phyloP scores from a whole-genome alignment of 2,113 vertebrate species.

The Propithecus coquereli region DNA sequence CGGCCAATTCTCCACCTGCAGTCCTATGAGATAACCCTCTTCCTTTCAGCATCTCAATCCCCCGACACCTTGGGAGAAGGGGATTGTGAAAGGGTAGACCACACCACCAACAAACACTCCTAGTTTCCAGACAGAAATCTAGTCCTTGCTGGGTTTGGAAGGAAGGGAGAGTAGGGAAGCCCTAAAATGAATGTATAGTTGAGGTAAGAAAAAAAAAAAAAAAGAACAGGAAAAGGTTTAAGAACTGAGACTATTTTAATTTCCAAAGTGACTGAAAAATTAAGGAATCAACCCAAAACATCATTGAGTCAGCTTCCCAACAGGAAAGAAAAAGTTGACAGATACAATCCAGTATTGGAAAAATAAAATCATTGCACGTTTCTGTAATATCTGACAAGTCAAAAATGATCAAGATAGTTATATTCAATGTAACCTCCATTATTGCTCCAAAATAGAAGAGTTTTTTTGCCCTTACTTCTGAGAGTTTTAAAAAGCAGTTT shows the following conservation, averaged over 20 bases:
- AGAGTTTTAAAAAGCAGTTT: not conserved
- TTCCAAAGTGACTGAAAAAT: not conserved
- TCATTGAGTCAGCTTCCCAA: not conserved
- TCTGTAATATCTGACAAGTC: not conserved
- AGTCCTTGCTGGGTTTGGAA: not conserved
- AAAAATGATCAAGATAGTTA: not conserved
- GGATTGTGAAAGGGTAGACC: rapidly evolving
- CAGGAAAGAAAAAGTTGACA: not conserved
- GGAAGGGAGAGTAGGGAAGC: not conserved
- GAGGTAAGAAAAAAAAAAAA: not conserved
- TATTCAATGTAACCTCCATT: not conserved
- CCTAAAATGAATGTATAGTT: not conserved
- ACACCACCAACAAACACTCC: not conserved
- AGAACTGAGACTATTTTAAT: not conserved
- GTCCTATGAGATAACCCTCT: not conserved
- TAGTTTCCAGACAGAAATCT: not conserved
- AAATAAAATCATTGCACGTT: not conserved
- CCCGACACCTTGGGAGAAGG: rapidly evolving
- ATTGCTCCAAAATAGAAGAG: not conserved
- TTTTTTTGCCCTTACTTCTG: not conserved
- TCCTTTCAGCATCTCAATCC: not conserved
- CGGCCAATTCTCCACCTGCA: not conserved
- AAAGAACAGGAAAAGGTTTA: not conserved
- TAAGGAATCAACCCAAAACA: not conserved
- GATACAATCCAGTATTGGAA: not conserved